Conservation (phyloP, 2,888 invertebrate genomes). For the Dusona sp. region DNA sequence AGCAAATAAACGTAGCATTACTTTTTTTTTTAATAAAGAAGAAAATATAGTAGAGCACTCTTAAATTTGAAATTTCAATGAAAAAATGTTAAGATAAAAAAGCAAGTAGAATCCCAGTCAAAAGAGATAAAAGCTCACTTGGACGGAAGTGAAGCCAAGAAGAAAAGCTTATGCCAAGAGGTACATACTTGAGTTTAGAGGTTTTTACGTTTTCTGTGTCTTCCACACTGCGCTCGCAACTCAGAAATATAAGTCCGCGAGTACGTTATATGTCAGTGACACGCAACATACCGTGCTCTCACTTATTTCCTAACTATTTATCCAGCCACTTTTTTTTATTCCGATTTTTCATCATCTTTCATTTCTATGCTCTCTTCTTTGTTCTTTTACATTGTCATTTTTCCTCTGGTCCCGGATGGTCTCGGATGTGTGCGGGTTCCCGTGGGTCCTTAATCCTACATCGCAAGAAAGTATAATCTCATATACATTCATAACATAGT, state of each 20-base stretch:
- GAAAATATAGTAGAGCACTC: neutral
- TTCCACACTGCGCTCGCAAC: conserved; percentile 5
- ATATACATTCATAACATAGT: conserved; percentile 45
- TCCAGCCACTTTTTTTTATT: conserved; percentile 33
- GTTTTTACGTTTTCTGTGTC: conserved; percentile 45
- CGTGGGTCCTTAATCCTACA: conserved; percentile 30
- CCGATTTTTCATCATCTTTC: conserved; percentile 57
- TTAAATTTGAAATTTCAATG: conserved; percentile 36
- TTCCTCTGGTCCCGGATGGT: neutral
- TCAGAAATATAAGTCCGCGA: conserved; percentile 11
- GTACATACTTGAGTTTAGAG: conserved; percentile 58
- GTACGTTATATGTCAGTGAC: conserved; percentile 28
- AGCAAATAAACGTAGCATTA: neutral
- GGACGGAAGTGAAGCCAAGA: conserved; percentile 36
- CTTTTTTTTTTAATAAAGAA: neutral
- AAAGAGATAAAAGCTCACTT: conserved; percentile 52
- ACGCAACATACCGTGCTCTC: conserved; percentile 23
- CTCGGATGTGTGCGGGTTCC: conserved; percentile 28
- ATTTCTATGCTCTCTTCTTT: conserved; percentile 7
- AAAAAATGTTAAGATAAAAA: conserved; percentile 28
- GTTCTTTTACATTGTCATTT: neutral
- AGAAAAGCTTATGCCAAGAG: conserved; percentile 64
- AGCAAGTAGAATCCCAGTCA: neutral
- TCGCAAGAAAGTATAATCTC: conserved; percentile 27
- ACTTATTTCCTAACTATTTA: conserved; percentile 46